These are phyloP conservation scores for Megalonaias nervosa DNA, from an alignment of 1,140 invertebrate genomes.

Conservation along the genomic window DNA sequence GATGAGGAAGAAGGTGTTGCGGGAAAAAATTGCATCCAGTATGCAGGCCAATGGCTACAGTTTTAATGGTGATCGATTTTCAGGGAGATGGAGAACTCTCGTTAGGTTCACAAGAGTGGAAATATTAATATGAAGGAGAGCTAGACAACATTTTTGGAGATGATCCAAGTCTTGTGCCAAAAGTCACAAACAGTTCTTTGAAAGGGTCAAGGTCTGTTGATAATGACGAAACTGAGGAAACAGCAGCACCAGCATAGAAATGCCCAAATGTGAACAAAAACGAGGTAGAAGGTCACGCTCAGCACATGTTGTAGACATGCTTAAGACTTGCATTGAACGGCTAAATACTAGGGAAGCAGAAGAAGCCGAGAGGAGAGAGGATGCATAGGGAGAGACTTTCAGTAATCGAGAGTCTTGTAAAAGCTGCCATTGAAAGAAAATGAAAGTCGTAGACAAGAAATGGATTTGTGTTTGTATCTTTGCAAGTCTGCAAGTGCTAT, in stretches of 20 bases:
- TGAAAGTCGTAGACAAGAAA: too few species aligned
- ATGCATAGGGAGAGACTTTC: not conserved
- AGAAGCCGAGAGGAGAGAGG: constrained; percentile 1
- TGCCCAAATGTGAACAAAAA: not conserved
- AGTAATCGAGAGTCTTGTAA: not conserved
- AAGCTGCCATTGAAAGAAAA: too few species aligned
- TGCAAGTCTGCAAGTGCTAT: too few species aligned
- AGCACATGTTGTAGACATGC: constrained; percentile 1
- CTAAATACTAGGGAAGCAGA: not conserved
- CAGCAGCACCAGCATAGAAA: not conserved
- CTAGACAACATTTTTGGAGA: constrained; percentile 11
- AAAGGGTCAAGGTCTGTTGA: not conserved
- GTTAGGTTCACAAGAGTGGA: constrained; percentile 11
- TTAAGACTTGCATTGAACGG: constrained; percentile 10
- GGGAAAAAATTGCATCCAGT: too few species aligned
- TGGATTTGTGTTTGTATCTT: too few species aligned
- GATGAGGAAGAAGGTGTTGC: too few species aligned
- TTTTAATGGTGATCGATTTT: constrained; percentile 4
- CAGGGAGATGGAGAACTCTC: constrained; percentile 5
- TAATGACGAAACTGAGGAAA: not conserved
- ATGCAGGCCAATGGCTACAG: too few species aligned
- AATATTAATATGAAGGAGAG: constrained; percentile 6
- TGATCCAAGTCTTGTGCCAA: constrained; percentile 13
- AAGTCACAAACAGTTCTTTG: not conserved
- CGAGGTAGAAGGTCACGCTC: not conserved